A percentile compares a stretch with the other conserved stretches of the same genome.
phyloP scores from a whole-genome alignment of 1,140 invertebrate species.

The Zelostemma sp. region DNA sequence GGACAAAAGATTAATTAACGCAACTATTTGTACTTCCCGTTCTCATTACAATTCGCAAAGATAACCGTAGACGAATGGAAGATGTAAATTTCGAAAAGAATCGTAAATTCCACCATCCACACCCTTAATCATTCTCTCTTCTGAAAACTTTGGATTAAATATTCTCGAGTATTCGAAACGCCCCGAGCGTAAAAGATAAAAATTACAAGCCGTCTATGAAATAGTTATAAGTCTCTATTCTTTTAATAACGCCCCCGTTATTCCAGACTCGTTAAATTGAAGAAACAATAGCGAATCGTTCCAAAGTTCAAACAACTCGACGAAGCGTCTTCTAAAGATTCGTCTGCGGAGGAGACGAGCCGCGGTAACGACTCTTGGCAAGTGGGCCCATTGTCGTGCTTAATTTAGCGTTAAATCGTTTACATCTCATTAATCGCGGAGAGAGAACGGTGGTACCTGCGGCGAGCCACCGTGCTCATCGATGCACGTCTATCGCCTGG shows the following conservation, averaged over 20 bases:
- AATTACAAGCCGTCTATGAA: not conserved
- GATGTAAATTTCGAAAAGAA: too few relatives aligned
- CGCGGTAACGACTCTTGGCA: conserved; percentile 47
- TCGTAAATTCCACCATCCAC: too few relatives aligned
- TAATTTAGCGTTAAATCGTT: conserved; percentile 71
- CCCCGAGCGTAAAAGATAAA: not conserved
- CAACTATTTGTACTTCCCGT: too few relatives aligned
- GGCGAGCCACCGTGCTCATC: conserved; percentile 60
- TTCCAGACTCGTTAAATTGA: conserved; percentile 28
- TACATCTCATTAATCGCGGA: conserved; percentile 70
- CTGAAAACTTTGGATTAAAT: too few relatives aligned
- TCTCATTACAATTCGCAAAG: too few relatives aligned
- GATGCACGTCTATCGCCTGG: conserved; percentile 62
- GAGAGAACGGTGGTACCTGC: conserved; percentile 51
- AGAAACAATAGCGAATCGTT: conserved; percentile 48
- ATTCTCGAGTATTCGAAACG: too few relatives aligned
- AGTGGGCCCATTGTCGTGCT: conserved; percentile 65
- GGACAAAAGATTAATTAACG: too few relatives aligned
- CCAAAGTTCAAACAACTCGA: conserved; percentile 28
- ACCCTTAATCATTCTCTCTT: too few relatives aligned
- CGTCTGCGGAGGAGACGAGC: conserved; percentile 24
- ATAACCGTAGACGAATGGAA: too few relatives aligned
- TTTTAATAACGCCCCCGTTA: not conserved
- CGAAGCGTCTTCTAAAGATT: conserved; percentile 35
- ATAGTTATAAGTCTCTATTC: not conserved